These are phyloP conservation scores for Mechanitis messenoides DNA, from an alignment of 2,888 invertebrate species.

Conservation along the genomic window DNA sequence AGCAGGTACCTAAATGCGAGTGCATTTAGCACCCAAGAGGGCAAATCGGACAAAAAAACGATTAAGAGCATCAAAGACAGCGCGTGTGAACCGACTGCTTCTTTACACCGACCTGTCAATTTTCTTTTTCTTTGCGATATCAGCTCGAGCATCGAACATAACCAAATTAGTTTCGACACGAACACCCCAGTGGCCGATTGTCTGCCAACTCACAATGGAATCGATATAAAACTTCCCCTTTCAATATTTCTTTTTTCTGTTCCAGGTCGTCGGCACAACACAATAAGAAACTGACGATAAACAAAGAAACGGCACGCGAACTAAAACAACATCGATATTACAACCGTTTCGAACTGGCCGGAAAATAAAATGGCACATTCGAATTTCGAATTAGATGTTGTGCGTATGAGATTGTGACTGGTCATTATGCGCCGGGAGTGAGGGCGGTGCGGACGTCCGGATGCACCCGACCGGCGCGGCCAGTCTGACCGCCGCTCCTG, in stretches of 20 bases:
- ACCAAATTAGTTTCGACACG: conserved; percentile 76
- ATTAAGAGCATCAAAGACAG: conserved; percentile 37
- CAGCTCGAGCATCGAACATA: conserved; percentile 60
- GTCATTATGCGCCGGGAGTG: conserved; percentile 60
- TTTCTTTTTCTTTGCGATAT: conserved; percentile 57
- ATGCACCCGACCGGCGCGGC: conserved; percentile 86
- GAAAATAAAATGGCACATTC: conserved; percentile 39
- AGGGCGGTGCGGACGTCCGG: conserved; percentile 68
- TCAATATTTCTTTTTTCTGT: conserved; percentile 65
- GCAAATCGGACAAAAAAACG: conserved; percentile 31
- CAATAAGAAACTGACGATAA: conserved; percentile 51
- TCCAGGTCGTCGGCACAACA: conserved; percentile 58
- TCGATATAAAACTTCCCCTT: conserved; percentile 63
- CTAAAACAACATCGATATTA: conserved; percentile 40
- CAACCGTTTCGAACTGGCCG: conserved; percentile 21
- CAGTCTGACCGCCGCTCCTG: conserved; percentile 86
- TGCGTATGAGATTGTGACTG: conserved; percentile 38
- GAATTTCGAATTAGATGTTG: conserved; percentile 36
- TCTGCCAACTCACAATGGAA: conserved; percentile 62
- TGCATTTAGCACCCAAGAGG: too few relatives aligned
- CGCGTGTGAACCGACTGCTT: conserved; percentile 37
- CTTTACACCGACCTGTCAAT: conserved; percentile 53
- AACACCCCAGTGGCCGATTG: conserved; percentile 63
- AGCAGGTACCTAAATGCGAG: too few relatives aligned
- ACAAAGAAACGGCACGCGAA: conserved; percentile 46